Evolutionary conservation across 2,888 invertebrate species (phyloP).

Genomic region (Drosophila pseudotalamancana): DNA sequence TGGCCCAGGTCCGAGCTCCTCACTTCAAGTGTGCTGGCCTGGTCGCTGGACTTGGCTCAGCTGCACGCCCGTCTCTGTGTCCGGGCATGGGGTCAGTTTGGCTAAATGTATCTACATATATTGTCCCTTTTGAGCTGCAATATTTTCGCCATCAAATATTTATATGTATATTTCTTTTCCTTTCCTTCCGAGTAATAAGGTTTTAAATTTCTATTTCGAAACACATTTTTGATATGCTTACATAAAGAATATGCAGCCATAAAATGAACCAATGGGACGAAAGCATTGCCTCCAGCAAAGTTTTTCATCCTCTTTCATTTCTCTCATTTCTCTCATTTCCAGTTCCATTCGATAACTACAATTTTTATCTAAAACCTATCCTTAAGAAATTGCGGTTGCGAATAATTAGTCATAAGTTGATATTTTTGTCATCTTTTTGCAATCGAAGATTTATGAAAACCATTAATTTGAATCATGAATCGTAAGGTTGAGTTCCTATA

Average conservation of each 20-base stretch:
- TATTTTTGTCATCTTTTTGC: too few species aligned
- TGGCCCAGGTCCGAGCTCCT: slow-evolving; percentile 43
- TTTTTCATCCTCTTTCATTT: not conserved
- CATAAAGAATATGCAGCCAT: slow-evolving; percentile 66
- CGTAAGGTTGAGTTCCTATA: too few species aligned
- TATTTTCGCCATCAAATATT: slow-evolving; percentile 79
- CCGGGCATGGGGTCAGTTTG: slow-evolving; percentile 57
- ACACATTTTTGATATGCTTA: slow-evolving; percentile 69
- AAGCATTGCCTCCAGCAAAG: slow-evolving; percentile 5
- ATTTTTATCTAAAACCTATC: not conserved
- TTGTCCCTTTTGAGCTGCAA: slow-evolving; percentile 73
- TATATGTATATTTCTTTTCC: slow-evolving; percentile 41
- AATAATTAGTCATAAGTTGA: too few species aligned
- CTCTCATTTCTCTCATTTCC: not conserved
- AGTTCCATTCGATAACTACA: not conserved
- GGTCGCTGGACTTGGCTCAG: slow-evolving; percentile 60
- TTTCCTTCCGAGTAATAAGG: slow-evolving; percentile 62
- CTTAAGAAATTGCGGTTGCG: not conserved
- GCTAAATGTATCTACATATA: slow-evolving; percentile 66
- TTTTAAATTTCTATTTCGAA: slow-evolving; percentile 78
- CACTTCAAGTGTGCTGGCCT: slow-evolving; percentile 3
- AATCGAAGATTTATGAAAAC: too few species aligned
- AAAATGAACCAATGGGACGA: slow-evolving; percentile 37
- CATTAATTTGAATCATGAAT: too few species aligned
- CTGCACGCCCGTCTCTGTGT: slow-evolving; percentile 22